Evolutionary conservation across 2,113 vertebrate species (phyloP).

Genomic region (Pachyramphus minor): DNA sequence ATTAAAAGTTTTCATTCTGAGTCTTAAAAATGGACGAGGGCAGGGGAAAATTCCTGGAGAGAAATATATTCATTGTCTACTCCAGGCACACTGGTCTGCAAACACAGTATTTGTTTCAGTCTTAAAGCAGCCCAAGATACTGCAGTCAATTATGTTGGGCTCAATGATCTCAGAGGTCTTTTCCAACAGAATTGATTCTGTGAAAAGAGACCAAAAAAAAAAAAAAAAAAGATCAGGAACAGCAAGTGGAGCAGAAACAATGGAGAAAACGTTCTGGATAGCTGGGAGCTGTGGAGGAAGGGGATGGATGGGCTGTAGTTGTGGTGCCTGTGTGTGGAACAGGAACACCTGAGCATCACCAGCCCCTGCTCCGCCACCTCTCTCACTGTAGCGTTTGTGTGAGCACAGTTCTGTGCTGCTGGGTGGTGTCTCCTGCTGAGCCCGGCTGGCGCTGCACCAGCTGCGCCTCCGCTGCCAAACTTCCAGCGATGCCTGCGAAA

Average conservation of each 20-base stretch:
- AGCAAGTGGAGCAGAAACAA: not conserved
- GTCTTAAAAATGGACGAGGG: not conserved
- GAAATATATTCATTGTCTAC: not conserved
- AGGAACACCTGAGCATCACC: accelerated
- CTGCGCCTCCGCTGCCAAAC: not conserved
- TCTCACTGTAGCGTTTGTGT: accelerated
- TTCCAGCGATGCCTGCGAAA: not conserved
- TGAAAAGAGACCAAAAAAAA: not conserved
- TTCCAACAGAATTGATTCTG: not conserved
- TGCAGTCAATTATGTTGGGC: not conserved
- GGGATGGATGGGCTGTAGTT: not conserved
- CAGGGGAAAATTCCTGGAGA: not conserved
- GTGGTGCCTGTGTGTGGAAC: not conserved
- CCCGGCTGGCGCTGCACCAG: not conserved
- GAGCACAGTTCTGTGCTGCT: not conserved
- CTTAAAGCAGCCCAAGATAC: not conserved
- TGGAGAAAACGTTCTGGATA: not conserved
- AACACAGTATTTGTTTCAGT: not conserved
- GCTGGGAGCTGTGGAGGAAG: not conserved
- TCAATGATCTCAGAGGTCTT: not conserved
- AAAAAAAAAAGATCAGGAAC: not conserved
- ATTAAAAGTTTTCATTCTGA: not conserved
- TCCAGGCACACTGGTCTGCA: not conserved
- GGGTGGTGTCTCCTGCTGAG: not conserved
- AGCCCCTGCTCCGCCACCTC: not conserved